Base-by-base conservation (phyloP, 2,888 invertebrate genomes). In the Phlogophora meticulosa region DNA sequence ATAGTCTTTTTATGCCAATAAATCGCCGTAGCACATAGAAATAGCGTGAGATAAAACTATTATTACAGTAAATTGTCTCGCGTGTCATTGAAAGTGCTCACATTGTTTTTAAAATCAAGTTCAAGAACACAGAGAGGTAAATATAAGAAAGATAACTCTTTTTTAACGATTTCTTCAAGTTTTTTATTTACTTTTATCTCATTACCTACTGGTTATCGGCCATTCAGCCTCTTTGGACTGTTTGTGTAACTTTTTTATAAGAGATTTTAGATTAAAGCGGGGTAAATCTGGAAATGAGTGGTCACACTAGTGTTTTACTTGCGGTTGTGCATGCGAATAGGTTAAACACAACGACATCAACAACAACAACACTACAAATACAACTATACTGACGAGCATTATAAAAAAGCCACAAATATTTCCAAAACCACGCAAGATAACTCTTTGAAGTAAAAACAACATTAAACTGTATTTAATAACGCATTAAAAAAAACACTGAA, bases 11-110 rank as follows among this genome's bases (percentile, higher is more conserved):
- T 56, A 20, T 13, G 38, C 5, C 9, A 22, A 17, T 45, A 43
- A 7, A 57, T 51, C 32, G 13, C 3, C 42, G 17, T 17, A 53
- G 43, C 48, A 34, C 52, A 32, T 46, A 65, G 9, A 45, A 28
- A 61, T 61, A 53, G 55, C 17, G 40, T 15, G 17, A n/a, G 32
- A 62, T 56, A 48, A 63, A 43, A 45, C 28, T 80, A 70, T 72
- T 72, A 60, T 58, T 69, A 63, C 38, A 63, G 49, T 48, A 68
- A 59, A 71, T 61, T 53, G 67, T 59, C 49, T 58, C 60, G 40
- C 49, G 45, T 90, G 90, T 87, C 90, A 89, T 91, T 92, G 88
- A 86, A 80, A 78, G 71, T 85, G 85, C 83, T 82, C 87, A 85
- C 65, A 72, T 77, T 88, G 89, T 88, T 90, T 86, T 72, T 46